Base-by-base conservation (phyloP, 92 coral and sea anemone species). In the Zoanthus gigantus region DNA sequence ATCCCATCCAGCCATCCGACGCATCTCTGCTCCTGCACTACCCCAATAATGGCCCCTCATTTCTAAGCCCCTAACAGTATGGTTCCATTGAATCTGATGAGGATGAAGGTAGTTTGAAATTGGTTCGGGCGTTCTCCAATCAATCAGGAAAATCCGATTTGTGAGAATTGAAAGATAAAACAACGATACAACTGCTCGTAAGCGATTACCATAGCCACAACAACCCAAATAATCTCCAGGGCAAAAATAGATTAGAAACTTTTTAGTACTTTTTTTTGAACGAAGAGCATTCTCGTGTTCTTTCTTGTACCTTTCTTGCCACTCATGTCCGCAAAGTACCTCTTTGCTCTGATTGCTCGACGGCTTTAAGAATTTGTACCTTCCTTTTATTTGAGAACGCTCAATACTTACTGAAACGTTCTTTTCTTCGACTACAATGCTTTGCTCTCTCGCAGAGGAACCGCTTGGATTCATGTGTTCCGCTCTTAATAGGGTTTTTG, bases 121-220 rank as follows among this genome's bases (percentile, higher is more conserved):
- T 18, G 98, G 98, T 73, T 93, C 95, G 9, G 98, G 98, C 52
- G 83, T 88, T 42, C 89, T 88, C 94, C 98, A 96, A 72, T 94
- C 93, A 63, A 96, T 90, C 77, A 96, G 47, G 78, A 96, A 96
- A 10, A 96, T 98, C 73, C 98, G 90, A 75, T 92, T 95, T 31
- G 96, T 92, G 17, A 96, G 87, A 42, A 96, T 66, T 76, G 98
- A 91, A 57, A 96, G 90, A 82, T 96, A 95, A 78, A 96, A 96
- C 57, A 92, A 66, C 2, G 93, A 92, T 0, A 90, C 92, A 14
- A 94, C 86, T 12, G 96, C 98, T 46, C 98, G 85, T 57, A 96
- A 83, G 42, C 98, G 92, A 68, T 96, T 96, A 16, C 98, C 98
- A 65, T 95, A 96, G 13, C 98, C 98, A 78, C 98, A 95, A 61